Evolutionary conservation across 2,113 vertebrate species (phyloP), one percentile per base, ranked within the genome.

Genomic region (Ceyx margarethae): DNA sequence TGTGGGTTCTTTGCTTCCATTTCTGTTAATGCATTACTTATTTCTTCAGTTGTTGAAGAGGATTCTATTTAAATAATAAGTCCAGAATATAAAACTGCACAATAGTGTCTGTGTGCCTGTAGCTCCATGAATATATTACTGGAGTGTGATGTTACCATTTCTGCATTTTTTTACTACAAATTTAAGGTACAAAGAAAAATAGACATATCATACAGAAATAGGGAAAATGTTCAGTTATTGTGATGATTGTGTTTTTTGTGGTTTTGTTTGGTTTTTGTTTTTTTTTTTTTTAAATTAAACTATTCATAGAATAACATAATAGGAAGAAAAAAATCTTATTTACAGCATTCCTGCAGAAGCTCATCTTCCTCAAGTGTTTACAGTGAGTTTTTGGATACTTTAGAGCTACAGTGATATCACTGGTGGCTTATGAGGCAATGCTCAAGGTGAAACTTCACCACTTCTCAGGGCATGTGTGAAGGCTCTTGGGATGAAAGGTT

Each of bases 401-500:
- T 94, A 90, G 65, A 91, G 86, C 54, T 90, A 26, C 45, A 84
- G 51, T 91, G 77, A 43, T 67, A 81, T 87, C 58, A 40, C 33
- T 84, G 29, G 64, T 73, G 72, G 43, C 69, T 95, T 84, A 37
- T 6, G 21, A 78, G 68, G 90, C 85, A 86, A 77, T 91, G 92
- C 69, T 60, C 53, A 69, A 79, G 69, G 83, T 95, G 60, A 83
- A 96, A 90, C 87, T 87, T 95, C 60, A 46, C 62, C 62, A 16
- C 42, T 95, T 94, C 81, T 25, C 87, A 69, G 50, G 65, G 25
- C 74, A 67, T 72, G 31, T 73, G 42, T 68, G 54, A 88, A 96
- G 66, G 68, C 80, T 95, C 85, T 86, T 62, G 87, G 81, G 65
- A 77, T 85, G 86, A 87, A 90, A 80, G 86, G 60, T 92, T 97